Conservation (phyloP, 2,113 vertebrate species). For the Nannospalax galili region DNA sequence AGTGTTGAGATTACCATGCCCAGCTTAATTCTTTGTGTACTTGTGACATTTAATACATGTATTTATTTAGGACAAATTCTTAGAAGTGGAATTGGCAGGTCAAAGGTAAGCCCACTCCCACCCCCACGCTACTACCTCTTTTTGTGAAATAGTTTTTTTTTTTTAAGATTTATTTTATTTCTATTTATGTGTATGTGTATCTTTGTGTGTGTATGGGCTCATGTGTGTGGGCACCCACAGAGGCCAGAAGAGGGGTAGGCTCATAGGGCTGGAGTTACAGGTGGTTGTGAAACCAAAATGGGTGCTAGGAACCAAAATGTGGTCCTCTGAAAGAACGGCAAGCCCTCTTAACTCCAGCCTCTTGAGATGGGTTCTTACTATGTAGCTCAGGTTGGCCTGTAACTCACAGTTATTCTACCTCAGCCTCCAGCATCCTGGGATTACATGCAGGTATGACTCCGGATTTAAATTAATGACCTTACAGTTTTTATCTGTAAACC, state of each 20-base stretch:
- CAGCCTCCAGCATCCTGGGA: background rate
- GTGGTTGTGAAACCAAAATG: background rate
- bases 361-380: background rate
- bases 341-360: background rate
- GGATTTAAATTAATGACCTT: background rate
- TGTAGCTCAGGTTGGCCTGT: background rate
- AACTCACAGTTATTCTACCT: background rate
- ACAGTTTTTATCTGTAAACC: background rate
- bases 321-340: background rate
- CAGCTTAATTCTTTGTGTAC: background rate
- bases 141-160: background rate
- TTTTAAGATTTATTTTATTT: background rate
- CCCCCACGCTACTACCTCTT: too few relatives aligned
- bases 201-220: too few relatives aligned
- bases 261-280: background rate
- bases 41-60: background rate
- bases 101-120: background rate
- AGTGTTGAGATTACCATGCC: background rate
- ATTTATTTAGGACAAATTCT: background rate
- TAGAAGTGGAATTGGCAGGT: background rate
- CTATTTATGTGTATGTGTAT: background rate
- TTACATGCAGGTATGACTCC: background rate
- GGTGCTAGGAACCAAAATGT: background rate
- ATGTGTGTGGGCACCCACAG: background rate
- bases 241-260: background rate